Evolutionary conservation across 2,113 vertebrate genomes (phyloP).

Genomic region (Hippopotamus amphibius): DNA sequence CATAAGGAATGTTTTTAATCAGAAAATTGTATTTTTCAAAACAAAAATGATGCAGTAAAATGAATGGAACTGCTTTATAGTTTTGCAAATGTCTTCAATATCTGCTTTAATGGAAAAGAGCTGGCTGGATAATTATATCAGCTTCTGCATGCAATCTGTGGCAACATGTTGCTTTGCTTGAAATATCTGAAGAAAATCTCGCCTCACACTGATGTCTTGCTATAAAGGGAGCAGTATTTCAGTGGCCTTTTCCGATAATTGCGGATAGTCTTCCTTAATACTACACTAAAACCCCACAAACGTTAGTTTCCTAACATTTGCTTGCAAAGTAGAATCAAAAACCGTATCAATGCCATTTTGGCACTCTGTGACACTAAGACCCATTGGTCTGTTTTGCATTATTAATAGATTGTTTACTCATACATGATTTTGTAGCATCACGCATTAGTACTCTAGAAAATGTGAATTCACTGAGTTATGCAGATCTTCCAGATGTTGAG

Average conservation of each 20-base stretch:
- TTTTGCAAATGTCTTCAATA: background rate
- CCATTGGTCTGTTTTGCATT: background rate
- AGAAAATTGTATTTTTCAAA: background rate
- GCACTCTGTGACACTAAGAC: background rate
- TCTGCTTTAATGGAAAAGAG: background rate
- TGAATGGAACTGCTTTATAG: background rate
- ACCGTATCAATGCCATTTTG: background rate
- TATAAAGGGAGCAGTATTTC: background rate
- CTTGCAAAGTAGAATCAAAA: background rate
- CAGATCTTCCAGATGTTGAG: background rate
- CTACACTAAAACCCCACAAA: background rate
- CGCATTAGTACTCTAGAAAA: background rate
- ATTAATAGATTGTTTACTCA: background rate
- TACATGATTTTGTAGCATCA: background rate
- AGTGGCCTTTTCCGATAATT: background rate
- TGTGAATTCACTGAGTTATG: background rate
- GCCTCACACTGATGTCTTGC: background rate
- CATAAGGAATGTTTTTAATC: background rate
- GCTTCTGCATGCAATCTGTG: background rate
- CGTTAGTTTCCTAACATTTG: background rate
- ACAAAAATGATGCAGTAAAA: background rate
- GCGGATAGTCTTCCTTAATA: background rate
- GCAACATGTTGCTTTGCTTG: background rate
- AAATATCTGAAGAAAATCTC: constrained; percentile 15
- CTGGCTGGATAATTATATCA: background rate